Evolutionary conservation across 2,888 invertebrate species (phyloP).

Genomic region (Drosophila diplacantha): DNA sequence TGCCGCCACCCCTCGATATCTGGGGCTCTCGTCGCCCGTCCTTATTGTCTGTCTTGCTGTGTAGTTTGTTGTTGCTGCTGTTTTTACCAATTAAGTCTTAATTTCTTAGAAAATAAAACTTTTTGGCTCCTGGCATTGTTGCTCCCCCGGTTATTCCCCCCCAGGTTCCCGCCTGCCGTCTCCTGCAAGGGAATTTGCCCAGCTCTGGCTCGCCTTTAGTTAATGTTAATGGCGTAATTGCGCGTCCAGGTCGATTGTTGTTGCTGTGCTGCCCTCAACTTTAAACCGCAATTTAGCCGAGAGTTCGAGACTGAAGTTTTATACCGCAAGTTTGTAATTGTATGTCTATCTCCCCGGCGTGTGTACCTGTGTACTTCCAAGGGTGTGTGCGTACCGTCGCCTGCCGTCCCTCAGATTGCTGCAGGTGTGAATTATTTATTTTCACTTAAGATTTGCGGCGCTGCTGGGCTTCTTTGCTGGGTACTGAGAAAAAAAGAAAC

Average conservation of each 20-base stretch:
- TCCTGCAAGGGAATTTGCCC: constrained; percentile 13
- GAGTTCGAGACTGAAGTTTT: constrained; percentile 62
- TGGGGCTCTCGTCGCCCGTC: constrained; percentile 21
- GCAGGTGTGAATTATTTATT: constrained; percentile 77
- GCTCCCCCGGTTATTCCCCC: constrained; percentile 22
- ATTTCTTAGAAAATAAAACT: constrained; percentile 72
- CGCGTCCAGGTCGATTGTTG: constrained; percentile 41
- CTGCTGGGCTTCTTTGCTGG: constrained; percentile 6
- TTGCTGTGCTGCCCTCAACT: constrained; percentile 50
- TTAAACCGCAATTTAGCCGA: constrained; percentile 62
- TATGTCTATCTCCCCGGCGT: constrained; percentile 32
- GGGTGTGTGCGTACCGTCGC: constrained; percentile 7
- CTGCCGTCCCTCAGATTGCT: constrained; percentile 52
- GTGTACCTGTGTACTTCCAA: not conserved
- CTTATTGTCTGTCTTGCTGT: constrained; percentile 22
- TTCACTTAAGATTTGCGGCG: constrained; percentile 68
- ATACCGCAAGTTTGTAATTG: constrained; percentile 53
- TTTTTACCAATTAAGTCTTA: constrained; percentile 72
- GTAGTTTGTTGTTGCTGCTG: constrained; percentile 54
- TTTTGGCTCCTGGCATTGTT: constrained; percentile 68
- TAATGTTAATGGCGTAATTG: constrained; percentile 48
- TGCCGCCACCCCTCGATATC: constrained; percentile 38
- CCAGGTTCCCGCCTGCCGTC: not conserved
- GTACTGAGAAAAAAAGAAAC: not conserved
- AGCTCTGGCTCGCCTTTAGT: constrained; percentile 21